Percentiles rank a stretch among this genome's conserved stretches.
Evolutionary conservation across 2,888 invertebrate genomes (phyloP).

Genomic region (Cerastoderma edule): DNA sequence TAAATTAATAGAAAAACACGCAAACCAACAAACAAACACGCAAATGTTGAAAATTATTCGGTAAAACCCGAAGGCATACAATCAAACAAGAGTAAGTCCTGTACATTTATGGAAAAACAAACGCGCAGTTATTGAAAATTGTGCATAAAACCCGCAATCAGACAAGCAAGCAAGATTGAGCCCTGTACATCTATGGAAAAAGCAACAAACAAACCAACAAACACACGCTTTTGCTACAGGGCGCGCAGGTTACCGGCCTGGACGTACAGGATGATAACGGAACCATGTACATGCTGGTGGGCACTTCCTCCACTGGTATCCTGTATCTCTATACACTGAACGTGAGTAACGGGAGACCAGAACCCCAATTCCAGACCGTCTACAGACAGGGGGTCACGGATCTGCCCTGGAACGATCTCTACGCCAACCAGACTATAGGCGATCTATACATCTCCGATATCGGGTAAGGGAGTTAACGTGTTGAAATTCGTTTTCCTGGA

Average conservation of each 20-base stretch:
- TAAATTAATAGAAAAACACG: too few relatives aligned
- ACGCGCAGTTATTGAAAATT: too few relatives aligned
- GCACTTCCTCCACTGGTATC: slow-evolving; percentile 63
- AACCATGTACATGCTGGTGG: slow-evolving; percentile 55
- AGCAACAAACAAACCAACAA: too few relatives aligned
- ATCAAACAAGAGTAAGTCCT: too few relatives aligned
- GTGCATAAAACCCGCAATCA: too few relatives aligned
- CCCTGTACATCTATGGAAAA: too few relatives aligned
- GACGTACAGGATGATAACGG: slow-evolving; percentile 62
- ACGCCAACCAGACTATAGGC: slow-evolving; percentile 52
- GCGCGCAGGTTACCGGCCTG: slow-evolving; percentile 61
- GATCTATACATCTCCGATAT: slow-evolving; percentile 63
- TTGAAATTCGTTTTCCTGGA: not conserved
- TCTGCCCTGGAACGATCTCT: slow-evolving; percentile 63
- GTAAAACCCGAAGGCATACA: too few relatives aligned
- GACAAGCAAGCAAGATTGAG: too few relatives aligned
- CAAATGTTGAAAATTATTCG: too few relatives aligned
- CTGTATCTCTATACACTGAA: slow-evolving; percentile 65
- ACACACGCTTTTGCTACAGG: slow-evolving; percentile 45
- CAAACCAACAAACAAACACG: too few relatives aligned
- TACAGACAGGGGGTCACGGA: slow-evolving; percentile 52
- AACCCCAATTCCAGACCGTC: slow-evolving; percentile 58
- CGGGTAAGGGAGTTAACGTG: slow-evolving; percentile 60
- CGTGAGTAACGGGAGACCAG: slow-evolving; percentile 41
- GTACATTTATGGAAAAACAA: too few relatives aligned